A percentile compares a stretch with the other conserved stretches of the same genome.
Conservation (phyloP, 2,113 vertebrate genomes). For the Strix uralensis region DNA sequence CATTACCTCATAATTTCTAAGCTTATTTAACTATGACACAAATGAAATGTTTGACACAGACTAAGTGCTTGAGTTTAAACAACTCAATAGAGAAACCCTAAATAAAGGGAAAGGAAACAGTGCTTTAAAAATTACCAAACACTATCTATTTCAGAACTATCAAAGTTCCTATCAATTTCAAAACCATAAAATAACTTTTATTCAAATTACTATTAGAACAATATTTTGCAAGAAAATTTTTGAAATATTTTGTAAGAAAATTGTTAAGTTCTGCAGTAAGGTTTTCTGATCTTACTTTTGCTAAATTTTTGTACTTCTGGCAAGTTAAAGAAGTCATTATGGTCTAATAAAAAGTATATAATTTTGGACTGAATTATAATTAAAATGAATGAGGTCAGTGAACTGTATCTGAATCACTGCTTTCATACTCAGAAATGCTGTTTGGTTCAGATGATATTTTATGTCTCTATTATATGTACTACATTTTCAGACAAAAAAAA, state of each 20-base stretch:
- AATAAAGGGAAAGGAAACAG: neutral
- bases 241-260: neutral
- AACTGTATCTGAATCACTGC: neutral
- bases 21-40: neutral
- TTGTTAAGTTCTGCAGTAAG: neutral
- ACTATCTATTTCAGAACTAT: neutral
- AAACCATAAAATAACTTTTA: neutral
- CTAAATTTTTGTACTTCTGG: neutral
- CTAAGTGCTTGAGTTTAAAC: neutral
- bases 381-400: neutral
- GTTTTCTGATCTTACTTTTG: neutral
- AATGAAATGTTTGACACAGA: neutral
- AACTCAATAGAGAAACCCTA: neutral
- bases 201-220: neutral
- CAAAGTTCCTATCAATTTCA: neutral
- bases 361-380: conserved; percentile 3
- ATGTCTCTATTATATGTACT: neutral
- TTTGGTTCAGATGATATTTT: neutral
- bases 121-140: neutral
- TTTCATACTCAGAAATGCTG: neutral
- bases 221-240: neutral
- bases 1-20: neutral
- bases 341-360: neutral
- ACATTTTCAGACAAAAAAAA: neutral
- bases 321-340: neutral